These are phyloP conservation scores for Spatulosminthurus flaviceps DNA, from an alignment of 2,888 invertebrate genomes.

Conservation along the genomic window DNA sequence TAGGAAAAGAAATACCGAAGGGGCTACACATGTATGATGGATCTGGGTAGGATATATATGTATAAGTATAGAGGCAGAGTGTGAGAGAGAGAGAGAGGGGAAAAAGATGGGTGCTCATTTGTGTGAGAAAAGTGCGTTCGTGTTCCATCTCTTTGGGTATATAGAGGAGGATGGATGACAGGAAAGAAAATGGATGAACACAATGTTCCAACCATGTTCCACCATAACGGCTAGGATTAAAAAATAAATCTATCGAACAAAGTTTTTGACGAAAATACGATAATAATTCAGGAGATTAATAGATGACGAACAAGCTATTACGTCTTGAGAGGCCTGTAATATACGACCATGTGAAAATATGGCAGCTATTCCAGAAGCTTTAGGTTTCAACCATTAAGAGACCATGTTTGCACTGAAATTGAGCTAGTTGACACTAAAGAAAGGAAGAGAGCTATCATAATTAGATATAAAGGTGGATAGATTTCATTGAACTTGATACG, in stretches of 20 bases:
- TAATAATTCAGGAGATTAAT: constrained; percentile 18
- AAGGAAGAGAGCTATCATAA: background rate
- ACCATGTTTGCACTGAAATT: background rate
- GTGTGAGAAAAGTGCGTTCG: too few species aligned
- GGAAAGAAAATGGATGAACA: constrained; percentile 18
- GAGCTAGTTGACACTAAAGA: background rate
- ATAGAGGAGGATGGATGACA: background rate
- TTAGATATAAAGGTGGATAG: constrained; percentile 14
- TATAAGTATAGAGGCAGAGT: too few species aligned
- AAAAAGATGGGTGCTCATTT: too few species aligned
- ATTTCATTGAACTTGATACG: constrained; percentile 3
- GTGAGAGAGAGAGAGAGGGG: too few species aligned
- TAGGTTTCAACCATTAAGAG: constrained; percentile 4
- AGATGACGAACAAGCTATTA: constrained; percentile 14
- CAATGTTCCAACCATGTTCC: constrained; percentile 11
- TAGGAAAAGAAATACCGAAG: too few species aligned
- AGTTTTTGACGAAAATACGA: constrained; percentile 18
- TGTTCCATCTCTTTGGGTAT: background rate
- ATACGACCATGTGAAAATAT: background rate
- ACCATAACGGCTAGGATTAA: constrained; percentile 18
- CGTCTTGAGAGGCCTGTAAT: background rate
- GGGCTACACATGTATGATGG: too few species aligned
- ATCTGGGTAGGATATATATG: too few species aligned
- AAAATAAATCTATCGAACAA: constrained; percentile 18
- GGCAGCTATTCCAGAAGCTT: background rate